Evolutionary conservation across 2,797 vertebrate genomes (phyloP).

Genomic region (Poeciliopsis presidionis): DNA sequence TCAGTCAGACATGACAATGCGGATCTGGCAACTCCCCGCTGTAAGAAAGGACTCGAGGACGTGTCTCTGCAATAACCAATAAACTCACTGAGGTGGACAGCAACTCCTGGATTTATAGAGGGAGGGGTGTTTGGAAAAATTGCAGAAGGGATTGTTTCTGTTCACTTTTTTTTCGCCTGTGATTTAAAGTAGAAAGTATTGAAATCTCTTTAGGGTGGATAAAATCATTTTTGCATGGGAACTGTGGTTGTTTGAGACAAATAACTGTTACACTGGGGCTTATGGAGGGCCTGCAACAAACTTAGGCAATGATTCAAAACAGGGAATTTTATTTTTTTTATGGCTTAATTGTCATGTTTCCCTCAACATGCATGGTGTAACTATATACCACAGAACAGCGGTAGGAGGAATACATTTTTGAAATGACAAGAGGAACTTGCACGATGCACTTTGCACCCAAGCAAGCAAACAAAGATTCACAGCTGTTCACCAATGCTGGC

Average conservation of each 20-base stretch:
- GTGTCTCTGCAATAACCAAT: slow-evolving; percentile 35
- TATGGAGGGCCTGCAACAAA: slow-evolving; percentile 21
- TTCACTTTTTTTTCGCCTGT: slow-evolving; percentile 40
- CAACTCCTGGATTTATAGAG: slow-evolving; percentile 48
- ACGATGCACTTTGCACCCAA: slow-evolving; percentile 6
- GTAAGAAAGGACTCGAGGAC: slow-evolving; percentile 32
- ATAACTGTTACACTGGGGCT: slow-evolving; percentile 13
- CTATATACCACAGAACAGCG: slow-evolving; percentile 41
- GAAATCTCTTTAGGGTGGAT: slow-evolving; percentile 40
- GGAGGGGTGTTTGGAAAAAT: slow-evolving; percentile 37
- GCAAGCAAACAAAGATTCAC: slow-evolving; percentile 13
- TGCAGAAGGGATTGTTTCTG: slow-evolving; percentile 48
- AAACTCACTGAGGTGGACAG: slow-evolving; percentile 35
- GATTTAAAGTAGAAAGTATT: slow-evolving; percentile 51
- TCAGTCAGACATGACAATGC: slow-evolving; percentile 13
- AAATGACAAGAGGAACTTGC: slow-evolving; percentile 26
- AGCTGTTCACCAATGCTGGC: slow-evolving; percentile 18
- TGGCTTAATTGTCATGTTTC: slow-evolving; percentile 34
- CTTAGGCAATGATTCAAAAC: slow-evolving; percentile 31
- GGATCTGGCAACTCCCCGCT: slow-evolving; percentile 32
- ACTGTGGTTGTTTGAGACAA: slow-evolving; percentile 40
- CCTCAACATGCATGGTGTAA: slow-evolving; percentile 31
- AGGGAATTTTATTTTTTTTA: slow-evolving; percentile 22
- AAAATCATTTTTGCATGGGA: slow-evolving; percentile 41
- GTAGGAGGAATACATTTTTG: slow-evolving; percentile 25